Evolutionary conservation across 2,797 vertebrate species (phyloP).

Genomic region (Serranus cabrilla): DNA sequence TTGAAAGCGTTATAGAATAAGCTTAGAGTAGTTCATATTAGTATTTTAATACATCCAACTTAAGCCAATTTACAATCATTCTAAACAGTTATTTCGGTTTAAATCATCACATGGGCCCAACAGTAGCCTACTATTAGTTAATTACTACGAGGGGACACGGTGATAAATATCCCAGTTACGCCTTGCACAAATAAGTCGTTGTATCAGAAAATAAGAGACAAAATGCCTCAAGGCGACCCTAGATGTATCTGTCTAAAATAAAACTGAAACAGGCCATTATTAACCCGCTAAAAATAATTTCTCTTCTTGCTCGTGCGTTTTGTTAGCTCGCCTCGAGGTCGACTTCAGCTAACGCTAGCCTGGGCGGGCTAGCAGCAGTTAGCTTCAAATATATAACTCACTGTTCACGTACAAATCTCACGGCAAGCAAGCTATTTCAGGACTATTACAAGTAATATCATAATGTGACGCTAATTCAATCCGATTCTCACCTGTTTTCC

Average conservation of each 20-base stretch:
- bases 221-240: rapidly evolving
- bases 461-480: rapidly evolving
- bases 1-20: rapidly evolving
- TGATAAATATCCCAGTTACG: neutral
- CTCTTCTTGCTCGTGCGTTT: too few relatives aligned
- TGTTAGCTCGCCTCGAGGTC: constrained; percentile 56
- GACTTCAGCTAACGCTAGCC: constrained; percentile 43
- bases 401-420: rapidly evolving
- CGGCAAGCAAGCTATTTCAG: rapidly evolving
- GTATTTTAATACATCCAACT: neutral
- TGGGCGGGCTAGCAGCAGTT: neutral
- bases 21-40: too few relatives aligned
- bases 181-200: rapidly evolving
- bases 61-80: too few relatives aligned
- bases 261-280: rapidly evolving
- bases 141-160: neutral
- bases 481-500: constrained; percentile 27
- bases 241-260: rapidly evolving
- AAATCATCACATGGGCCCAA: constrained; percentile 3
- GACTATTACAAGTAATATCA: rapidly evolving
- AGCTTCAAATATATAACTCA: neutral
- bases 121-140: neutral
- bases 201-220: neutral
- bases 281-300: neutral
- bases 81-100: neutral